phyloP scores from a whole-genome alignment of 2,888 invertebrate species.

The Apodemia zela region DNA sequence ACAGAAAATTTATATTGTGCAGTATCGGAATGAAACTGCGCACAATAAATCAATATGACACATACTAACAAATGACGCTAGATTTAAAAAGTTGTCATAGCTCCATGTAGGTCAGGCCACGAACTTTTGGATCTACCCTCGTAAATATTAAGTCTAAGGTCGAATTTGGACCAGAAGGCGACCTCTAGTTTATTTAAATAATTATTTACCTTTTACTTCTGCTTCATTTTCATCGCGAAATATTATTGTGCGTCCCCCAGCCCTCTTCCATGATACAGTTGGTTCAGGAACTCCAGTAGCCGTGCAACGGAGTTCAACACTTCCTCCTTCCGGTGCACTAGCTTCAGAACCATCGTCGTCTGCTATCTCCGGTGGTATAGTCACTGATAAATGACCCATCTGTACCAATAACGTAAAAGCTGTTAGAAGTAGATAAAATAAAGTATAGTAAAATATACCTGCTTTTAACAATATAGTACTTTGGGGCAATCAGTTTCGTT shows the following conservation, averaged over 20 bases:
- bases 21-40: too few relatives aligned
- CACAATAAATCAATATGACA: too few relatives aligned
- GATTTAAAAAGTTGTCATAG: too few relatives aligned
- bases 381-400: constrained; percentile 93
- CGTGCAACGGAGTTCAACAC: constrained; percentile 86
- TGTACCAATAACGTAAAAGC: constrained; percentile 41
- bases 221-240: constrained; percentile 84
- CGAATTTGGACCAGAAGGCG: constrained; percentile 29
- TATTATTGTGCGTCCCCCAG: constrained; percentile 87
- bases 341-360: constrained; percentile 82
- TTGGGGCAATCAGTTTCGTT: too few relatives aligned
- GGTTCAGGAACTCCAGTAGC: constrained; percentile 91
- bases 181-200: background rate
- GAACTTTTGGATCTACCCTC: too few relatives aligned
- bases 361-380: constrained; percentile 92
- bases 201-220: constrained; percentile 83
- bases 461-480: too few relatives aligned
- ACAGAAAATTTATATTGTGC: too few relatives aligned
- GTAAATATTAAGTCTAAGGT: too few relatives aligned
- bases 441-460: too few relatives aligned
- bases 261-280: constrained; percentile 88
- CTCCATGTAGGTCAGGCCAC: too few relatives aligned
- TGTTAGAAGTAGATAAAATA: too few relatives aligned
- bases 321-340: constrained; percentile 89
- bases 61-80: too few relatives aligned